Conservation (phyloP, 2,797 vertebrate species). For the Odontamblyopus rebecca region DNA sequence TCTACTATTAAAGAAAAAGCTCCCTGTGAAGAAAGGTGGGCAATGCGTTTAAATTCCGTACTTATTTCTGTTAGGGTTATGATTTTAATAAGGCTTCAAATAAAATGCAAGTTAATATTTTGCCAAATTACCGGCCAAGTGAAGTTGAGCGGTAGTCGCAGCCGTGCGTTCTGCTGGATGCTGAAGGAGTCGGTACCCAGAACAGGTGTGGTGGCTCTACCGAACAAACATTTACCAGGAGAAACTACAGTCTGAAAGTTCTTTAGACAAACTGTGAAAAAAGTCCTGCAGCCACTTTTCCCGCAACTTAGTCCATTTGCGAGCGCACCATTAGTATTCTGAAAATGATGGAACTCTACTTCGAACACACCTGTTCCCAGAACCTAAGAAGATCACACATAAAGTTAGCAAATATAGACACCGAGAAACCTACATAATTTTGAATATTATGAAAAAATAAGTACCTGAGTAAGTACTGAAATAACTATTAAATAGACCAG, state of each 20-base stretch:
- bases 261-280: constrained; percentile 95
- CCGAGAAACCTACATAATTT: neutral
- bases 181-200: constrained; percentile 89
- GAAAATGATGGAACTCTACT: constrained; percentile 93
- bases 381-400: constrained; percentile 71
- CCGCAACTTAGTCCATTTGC: constrained; percentile 86
- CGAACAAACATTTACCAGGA: constrained; percentile 91
- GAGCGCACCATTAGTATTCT: constrained; percentile 86
- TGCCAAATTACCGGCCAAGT: constrained; percentile 86
- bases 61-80: no score
- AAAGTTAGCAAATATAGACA: constrained; percentile 34
- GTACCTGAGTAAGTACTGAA: constrained; percentile 84
- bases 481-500: constrained; percentile 81
- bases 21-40: constrained; percentile 75
- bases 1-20: constrained; percentile 94
- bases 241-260: constrained; percentile 91
- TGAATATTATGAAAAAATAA: neutral
- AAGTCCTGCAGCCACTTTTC: constrained; percentile 87
- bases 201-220: constrained; percentile 86
- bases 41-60: constrained; percentile 16
- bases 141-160: constrained; percentile 92
- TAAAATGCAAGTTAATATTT: neutral
- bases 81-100: neutral
- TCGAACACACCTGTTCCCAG: constrained; percentile 95
- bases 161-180: constrained; percentile 78